These are phyloP conservation scores for Galbula dea DNA, from an alignment of 2,113 vertebrate species.

Conservation along the genomic window DNA sequence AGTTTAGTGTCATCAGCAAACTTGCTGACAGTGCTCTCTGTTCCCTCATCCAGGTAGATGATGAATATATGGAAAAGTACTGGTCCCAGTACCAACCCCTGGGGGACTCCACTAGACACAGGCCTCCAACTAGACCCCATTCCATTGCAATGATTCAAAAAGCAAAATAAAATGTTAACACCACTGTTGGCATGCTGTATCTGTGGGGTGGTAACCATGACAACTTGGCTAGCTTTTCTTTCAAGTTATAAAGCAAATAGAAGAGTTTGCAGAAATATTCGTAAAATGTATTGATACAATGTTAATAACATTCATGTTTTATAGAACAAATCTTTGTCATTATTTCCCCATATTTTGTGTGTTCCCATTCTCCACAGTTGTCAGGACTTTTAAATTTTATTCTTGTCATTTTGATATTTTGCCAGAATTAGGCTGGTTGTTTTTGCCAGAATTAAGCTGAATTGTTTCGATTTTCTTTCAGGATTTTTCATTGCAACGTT, in stretches of 20 bases:
- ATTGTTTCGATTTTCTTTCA: constrained; percentile 22
- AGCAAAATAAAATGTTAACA: neutral
- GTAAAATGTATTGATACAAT: neutral
- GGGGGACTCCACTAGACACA: too few species aligned
- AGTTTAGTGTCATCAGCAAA: too few species aligned
- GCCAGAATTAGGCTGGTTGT: constrained; percentile 11
- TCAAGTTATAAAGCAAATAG: constrained; percentile 34
- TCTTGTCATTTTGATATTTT: constrained; percentile 30
- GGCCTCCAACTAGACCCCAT: too few species aligned
- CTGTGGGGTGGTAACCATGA: constrained; percentile 8
- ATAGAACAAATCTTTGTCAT: constrained; percentile 9
- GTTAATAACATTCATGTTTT: neutral
- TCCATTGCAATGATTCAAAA: neutral
- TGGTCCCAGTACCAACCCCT: too few species aligned
- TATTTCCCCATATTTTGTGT: constrained; percentile 22
- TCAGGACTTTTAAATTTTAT: constrained; percentile 24
- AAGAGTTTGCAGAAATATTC: neutral
- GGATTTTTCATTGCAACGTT: neutral
- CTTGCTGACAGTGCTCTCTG: too few species aligned
- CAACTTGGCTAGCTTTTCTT: neutral
- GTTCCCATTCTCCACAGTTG: neutral
- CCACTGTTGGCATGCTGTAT: neutral
- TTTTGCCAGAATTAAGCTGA: constrained; percentile 29
- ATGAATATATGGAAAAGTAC: too few species aligned
- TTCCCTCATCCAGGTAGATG: too few species aligned